Percentiles rank a stretch among this genome's conserved stretches.
Evolutionary conservation across 2,797 vertebrate genomes (phyloP).

Genomic region (Benthosema pterotum): DNA sequence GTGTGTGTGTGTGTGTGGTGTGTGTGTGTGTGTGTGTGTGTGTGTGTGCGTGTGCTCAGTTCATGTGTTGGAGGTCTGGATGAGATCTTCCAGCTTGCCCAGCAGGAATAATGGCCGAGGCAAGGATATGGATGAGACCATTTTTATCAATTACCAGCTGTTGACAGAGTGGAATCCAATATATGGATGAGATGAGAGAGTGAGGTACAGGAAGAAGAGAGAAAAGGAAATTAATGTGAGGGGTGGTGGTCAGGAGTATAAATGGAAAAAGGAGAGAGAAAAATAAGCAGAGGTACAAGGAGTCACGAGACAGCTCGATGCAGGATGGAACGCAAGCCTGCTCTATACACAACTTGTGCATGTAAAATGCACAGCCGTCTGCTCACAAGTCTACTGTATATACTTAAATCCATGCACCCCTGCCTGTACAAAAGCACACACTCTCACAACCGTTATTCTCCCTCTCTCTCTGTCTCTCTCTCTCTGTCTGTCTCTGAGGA

Average conservation of each 20-base stretch:
- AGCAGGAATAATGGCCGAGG: constrained; percentile 17
- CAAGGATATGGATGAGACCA: constrained; percentile 16
- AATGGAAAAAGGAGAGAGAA: constrained; percentile 35
- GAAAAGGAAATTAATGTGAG: constrained; percentile 12
- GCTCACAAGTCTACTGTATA: no score
- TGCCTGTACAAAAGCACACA: constrained; percentile 5
- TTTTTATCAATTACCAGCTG: constrained; percentile 29
- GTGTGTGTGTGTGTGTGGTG: constrained; percentile 1
- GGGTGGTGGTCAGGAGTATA: constrained; percentile 27
- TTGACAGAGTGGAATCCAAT: constrained; percentile 31
- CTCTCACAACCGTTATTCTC: no score
- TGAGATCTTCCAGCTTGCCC: constrained; percentile 11
- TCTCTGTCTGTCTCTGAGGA: constrained; percentile 11
- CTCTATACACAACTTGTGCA: constrained; percentile 4
- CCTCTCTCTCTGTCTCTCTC: no score
- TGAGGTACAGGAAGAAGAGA: neutral
- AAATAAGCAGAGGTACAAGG: constrained; percentile 23
- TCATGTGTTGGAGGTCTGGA: neutral
- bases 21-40: constrained; percentile 7
- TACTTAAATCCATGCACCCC: constrained; percentile 6
- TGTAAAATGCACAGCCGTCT: no score
- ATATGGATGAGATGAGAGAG: constrained; percentile 11
- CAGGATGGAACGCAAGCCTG: neutral
- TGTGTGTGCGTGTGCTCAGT: neutral
- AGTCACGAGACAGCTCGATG: constrained; percentile 15